These are phyloP conservation scores for Lacerta agilis DNA, from an alignment of 2,797 vertebrate species.

Conservation along the genomic window DNA sequence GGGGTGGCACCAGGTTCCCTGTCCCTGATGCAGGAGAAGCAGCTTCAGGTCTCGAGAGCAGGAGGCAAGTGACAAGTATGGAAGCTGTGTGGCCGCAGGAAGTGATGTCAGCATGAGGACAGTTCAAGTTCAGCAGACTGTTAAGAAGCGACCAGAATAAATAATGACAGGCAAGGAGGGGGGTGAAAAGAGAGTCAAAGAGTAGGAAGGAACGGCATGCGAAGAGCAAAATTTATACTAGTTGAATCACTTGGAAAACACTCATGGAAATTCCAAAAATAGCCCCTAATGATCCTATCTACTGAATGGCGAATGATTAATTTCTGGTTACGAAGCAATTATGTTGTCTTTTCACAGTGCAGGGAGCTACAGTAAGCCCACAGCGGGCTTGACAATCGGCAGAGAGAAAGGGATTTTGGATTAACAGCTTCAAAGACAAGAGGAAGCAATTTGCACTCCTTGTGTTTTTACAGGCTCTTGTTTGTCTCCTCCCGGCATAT, in stretches of 20 bases:
- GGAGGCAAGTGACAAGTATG: not conserved
- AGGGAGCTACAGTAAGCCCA: conserved; percentile 27
- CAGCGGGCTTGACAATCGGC: not conserved
- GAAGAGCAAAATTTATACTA: conserved; percentile 29
- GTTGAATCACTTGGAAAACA: conserved; percentile 39
- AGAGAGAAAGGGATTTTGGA: conserved; percentile 22
- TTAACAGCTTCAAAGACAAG: not conserved
- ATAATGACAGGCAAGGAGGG: conserved; percentile 19
- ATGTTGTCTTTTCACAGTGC: conserved; percentile 29
- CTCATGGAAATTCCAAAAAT: conserved; percentile 21
- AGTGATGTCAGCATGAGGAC: not conserved
- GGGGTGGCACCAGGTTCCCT: not conserved
- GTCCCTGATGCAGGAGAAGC: too few species aligned
- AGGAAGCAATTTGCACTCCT: conserved; percentile 13
- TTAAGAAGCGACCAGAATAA: conserved; percentile 34
- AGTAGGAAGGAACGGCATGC: conserved; percentile 42
- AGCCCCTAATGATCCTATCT: not conserved
- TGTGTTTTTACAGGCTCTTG: not conserved
- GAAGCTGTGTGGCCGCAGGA: not conserved
- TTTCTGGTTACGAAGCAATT: not conserved
- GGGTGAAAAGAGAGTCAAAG: not conserved
- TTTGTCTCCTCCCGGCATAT: not conserved
- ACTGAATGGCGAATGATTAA: conserved; percentile 32
- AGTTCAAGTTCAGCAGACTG: not conserved
- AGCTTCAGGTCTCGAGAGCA: not conserved